phyloP scores from a whole-genome alignment of 2,888 invertebrate genomes.

The Xestia rhomboidea region DNA sequence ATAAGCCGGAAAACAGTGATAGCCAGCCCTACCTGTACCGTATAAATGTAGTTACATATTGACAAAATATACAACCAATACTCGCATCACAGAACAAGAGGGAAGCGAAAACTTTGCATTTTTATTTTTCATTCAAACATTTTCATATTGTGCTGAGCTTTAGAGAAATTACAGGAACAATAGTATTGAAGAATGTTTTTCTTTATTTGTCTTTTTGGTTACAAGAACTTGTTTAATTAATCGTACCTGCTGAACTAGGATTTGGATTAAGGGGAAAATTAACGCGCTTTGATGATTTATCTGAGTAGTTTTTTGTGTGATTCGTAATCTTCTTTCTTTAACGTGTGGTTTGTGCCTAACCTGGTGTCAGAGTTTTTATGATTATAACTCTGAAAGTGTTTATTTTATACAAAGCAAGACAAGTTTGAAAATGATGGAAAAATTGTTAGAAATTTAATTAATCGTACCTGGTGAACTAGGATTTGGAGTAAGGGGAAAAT shows the following conservation, averaged over 20 bases:
- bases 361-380: no score
- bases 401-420: not conserved
- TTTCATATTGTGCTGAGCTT: not conserved
- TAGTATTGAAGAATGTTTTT: not conserved
- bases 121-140: constrained; percentile 34
- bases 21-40: constrained; percentile 20
- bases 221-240: not conserved
- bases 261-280: not conserved
- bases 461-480: no score
- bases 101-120: constrained; percentile 15
- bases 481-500: no score
- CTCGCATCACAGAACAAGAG: constrained; percentile 18
- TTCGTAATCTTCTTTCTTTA: no score
- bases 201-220: not conserved
- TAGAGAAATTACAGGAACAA: constrained; percentile 11
- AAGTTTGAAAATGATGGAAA: not conserved
- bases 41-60: constrained; percentile 42
- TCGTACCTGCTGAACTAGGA: not conserved
- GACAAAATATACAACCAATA: constrained; percentile 25
- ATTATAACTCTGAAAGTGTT: not conserved
- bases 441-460: no score
- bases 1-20: not conserved
- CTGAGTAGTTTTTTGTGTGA: not conserved
- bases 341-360: no score
- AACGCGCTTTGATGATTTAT: not conserved